A percentile compares a stretch with the other conserved stretches of the same genome.
Evolutionary conservation across 2,797 vertebrate species (phyloP).

Genomic region (Balearica regulorum): DNA sequence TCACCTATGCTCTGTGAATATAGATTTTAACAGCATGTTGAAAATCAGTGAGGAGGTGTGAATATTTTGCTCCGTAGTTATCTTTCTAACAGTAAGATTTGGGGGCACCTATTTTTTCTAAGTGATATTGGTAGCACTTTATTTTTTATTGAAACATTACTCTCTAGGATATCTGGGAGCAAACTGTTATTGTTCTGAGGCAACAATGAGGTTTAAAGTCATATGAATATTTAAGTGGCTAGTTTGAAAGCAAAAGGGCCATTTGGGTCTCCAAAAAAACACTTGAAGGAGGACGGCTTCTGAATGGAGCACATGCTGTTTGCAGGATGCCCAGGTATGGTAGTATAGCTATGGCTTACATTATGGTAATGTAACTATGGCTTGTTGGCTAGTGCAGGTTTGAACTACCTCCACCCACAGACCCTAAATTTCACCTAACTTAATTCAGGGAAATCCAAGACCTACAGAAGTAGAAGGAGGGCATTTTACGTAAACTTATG

Average conservation of each 20-base stretch:
- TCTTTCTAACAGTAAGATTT: neutral
- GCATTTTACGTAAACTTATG: neutral
- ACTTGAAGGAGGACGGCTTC: neutral
- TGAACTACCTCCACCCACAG: neutral
- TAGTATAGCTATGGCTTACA: neutral
- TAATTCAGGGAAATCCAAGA: neutral
- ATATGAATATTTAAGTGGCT: neutral
- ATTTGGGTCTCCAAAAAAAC: neutral
- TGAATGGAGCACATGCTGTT: neutral
- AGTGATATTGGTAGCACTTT: neutral
- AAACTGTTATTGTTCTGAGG: neutral
- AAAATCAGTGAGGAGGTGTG: neutral
- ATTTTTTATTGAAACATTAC: neutral
- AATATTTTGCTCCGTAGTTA: neutral
- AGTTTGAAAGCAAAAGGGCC: neutral
- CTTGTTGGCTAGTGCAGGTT: neutral
- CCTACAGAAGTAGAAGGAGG: neutral
- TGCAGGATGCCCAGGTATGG: neutral
- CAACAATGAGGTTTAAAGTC: neutral
- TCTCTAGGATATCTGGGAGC: neutral
- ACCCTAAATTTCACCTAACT: neutral
- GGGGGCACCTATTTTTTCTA: neutral
- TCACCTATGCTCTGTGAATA: neutral
- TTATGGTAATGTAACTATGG: neutral
- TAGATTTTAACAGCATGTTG: neutral